Conservation (phyloP, 2,888 invertebrate species). For the Antheraea assamensis region DNA sequence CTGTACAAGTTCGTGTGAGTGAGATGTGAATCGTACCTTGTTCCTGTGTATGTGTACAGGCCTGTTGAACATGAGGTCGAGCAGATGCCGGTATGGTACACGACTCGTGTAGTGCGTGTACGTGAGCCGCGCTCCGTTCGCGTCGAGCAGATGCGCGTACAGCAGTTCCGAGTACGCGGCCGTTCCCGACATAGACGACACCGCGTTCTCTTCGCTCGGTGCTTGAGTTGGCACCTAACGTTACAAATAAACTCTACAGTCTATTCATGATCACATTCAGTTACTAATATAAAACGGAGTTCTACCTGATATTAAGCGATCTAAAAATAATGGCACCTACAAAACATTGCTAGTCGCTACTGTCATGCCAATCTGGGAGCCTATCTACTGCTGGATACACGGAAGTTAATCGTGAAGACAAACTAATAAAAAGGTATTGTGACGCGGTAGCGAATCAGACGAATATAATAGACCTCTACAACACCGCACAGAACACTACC, state of each 20-base stretch:
- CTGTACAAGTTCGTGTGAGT: too few species aligned
- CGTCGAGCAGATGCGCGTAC: slow-evolving; percentile 91
- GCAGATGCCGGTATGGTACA: slow-evolving; percentile 87
- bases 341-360: too few species aligned
- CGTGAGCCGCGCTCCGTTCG: slow-evolving; percentile 89
- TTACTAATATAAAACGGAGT: too few species aligned
- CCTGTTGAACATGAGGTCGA: slow-evolving; percentile 91
- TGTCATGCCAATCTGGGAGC: too few species aligned
- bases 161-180: slow-evolving; percentile 87
- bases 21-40: slow-evolving; percentile 71
- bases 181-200: slow-evolving; percentile 32
- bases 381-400: too few species aligned
- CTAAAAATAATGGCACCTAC: too few species aligned
- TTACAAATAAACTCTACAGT: background rate
- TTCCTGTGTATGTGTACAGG: slow-evolving; percentile 89
- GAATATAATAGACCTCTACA: too few species aligned
- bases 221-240: slow-evolving; percentile 90
- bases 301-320: too few species aligned
- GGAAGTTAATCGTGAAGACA: too few species aligned
- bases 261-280: background rate
- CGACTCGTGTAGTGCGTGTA: slow-evolving; percentile 91
- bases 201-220: slow-evolving; percentile 74
- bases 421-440: too few species aligned
- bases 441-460: too few species aligned
- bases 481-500: too few species aligned